Conservation (phyloP, 2,113 vertebrate species). For the Pygoscelis adeliae region DNA sequence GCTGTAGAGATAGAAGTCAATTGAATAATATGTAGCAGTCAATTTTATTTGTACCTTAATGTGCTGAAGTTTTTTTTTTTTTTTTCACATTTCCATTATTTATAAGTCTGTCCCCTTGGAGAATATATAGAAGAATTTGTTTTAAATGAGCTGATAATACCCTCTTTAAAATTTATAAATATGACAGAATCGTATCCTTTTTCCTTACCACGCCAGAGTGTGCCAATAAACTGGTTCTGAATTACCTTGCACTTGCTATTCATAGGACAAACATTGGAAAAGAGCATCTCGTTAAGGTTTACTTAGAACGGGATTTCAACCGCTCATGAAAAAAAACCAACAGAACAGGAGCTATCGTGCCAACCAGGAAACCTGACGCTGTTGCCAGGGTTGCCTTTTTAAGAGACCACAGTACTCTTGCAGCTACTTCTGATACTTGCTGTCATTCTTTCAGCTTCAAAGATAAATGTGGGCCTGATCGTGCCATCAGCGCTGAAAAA, state of each 20-base stretch:
- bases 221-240: slow-evolving; percentile 54
- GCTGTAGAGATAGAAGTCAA: slow-evolving; percentile 77
- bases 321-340: neutral
- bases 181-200: slow-evolving; percentile 53
- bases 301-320: slow-evolving; percentile 49
- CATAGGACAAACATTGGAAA: slow-evolving; percentile 44
- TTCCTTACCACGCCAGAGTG: neutral
- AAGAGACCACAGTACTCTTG: neutral
- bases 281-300: slow-evolving; percentile 47
- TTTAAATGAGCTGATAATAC: slow-evolving; percentile 81
- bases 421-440: neutral
- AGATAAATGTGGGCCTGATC: neutral
- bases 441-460: neutral
- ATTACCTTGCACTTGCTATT: slow-evolving; percentile 57
- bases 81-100: slow-evolving; percentile 78
- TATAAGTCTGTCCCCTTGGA: slow-evolving; percentile 77
- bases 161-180: slow-evolving; percentile 82
- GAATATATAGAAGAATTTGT: slow-evolving; percentile 76
- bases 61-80: slow-evolving; percentile 47
- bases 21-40: slow-evolving; percentile 82
- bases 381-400: neutral
- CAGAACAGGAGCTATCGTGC: neutral
- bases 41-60: slow-evolving; percentile 85
- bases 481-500: neutral
- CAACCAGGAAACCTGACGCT: neutral